Conservation (phyloP, 2,888 invertebrate species). For the Ennomos quercinarius region DNA sequence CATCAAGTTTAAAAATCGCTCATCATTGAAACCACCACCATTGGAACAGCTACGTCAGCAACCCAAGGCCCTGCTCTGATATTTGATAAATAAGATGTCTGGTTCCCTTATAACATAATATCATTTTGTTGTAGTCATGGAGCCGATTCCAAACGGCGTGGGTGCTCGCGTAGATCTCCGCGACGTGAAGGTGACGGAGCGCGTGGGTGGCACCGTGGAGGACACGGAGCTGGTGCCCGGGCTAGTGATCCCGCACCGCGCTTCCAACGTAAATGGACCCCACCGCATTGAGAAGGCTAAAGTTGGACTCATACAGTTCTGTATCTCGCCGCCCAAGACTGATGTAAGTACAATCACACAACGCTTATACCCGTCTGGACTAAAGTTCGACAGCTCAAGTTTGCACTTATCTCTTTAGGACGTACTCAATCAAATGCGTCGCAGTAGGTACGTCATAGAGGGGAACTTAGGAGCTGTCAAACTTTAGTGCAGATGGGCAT, state of each 20-base stretch:
- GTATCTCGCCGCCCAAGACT: slow-evolving; percentile 99
- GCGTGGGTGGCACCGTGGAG: slow-evolving; percentile 98
- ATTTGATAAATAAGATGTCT: background rate
- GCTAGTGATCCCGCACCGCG: slow-evolving; percentile 96
- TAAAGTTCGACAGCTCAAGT: no score
- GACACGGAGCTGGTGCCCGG: slow-evolving; percentile 98
- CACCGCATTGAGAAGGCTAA: slow-evolving; percentile 98
- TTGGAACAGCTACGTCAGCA: no score
- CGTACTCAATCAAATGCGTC: no score
- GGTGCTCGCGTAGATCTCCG: slow-evolving; percentile 94
- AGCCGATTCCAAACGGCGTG: slow-evolving; percentile 83
- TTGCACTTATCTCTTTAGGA: no score
- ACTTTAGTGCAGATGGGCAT: no score
- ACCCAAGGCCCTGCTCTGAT: no score
- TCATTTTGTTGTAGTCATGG: slow-evolving; percentile 68
- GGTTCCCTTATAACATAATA: no score
- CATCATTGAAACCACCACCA: no score
- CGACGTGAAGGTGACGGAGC: slow-evolving; percentile 98
- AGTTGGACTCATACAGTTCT: slow-evolving; percentile 99
- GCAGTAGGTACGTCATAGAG: no score
- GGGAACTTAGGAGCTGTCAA: no score
- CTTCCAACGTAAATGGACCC: slow-evolving; percentile 96
- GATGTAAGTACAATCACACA: slow-evolving; percentile 87
- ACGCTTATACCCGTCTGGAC: no score
- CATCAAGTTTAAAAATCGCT: no score